These are phyloP conservation scores for Nesoenas mayeri DNA, from an alignment of 2,113 vertebrate species.

Conservation along the genomic window DNA sequence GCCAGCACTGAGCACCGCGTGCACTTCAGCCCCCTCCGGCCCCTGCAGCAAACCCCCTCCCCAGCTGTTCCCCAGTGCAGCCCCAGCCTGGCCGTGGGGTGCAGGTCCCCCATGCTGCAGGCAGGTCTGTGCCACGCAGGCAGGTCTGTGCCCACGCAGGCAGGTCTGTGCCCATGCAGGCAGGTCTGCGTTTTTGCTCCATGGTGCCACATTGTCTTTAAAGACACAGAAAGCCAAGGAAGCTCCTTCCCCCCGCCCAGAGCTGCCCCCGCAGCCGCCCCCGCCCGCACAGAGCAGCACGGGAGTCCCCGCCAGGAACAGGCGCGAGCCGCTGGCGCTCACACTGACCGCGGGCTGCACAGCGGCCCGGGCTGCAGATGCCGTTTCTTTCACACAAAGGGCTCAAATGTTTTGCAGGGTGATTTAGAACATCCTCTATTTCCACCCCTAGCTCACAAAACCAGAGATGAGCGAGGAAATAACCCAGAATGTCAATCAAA, in stretches of 20 bases:
- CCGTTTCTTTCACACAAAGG: accelerated
- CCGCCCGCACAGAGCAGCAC: neutral
- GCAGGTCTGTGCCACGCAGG: neutral
- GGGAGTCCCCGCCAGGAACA: accelerated
- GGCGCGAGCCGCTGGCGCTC: neutral
- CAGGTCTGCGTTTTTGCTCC: accelerated
- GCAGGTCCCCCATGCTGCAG: neutral
- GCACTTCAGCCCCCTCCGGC: neutral
- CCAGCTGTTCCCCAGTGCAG: neutral
- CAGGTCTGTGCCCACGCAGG: neutral
- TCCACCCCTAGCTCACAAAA: accelerated
- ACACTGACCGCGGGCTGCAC: accelerated
- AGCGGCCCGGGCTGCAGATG: neutral
- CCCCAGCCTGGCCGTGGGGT: accelerated
- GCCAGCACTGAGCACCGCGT: accelerated
- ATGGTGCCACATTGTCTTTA: accelerated
- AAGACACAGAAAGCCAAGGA: neutral
- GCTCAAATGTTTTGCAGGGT: accelerated
- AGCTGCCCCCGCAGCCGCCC: neutral
- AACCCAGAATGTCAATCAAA: accelerated
- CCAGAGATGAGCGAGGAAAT: accelerated
- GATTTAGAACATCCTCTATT: no score
- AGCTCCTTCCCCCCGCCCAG: no score
- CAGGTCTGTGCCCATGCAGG: neutral
- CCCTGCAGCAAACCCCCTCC: neutral